Base-by-base conservation (phyloP, 2,888 invertebrate species). In the Leucania comma region DNA sequence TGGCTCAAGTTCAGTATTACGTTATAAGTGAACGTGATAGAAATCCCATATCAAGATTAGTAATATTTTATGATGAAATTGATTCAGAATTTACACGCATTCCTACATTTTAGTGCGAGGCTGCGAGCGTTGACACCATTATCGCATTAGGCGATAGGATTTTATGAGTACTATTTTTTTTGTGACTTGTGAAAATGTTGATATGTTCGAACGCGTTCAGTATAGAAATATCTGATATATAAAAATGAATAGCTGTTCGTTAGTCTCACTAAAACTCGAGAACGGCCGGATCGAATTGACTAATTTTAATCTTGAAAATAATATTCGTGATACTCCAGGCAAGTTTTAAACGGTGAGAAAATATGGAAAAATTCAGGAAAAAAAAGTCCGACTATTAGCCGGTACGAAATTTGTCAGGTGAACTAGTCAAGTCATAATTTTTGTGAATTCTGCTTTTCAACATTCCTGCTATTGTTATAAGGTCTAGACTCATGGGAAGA, bases 11-110 rank as follows among this genome's bases (percentile, higher is more conserved):
- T 86, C 82, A 79, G 80, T 87, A 81, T 79, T 86, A 86, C 91
- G 89, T 93, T 93, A 93, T 90, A 85, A 85, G 74, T 70, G 86
- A 84, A 94, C 95, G 95, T 95, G 95, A 89, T 88, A 90, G 89
- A 86, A 92, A 91, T 94, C 69, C 88, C 68, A 78, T 87, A 91
- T 88, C 42, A 75, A 86, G 86, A 90, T 89, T 89, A 90, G 87
- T 84, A 87, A 89, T 88, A 88, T 86, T 91, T 88, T 90, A 90
- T 87, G 81, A 83, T 70, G 78, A 79, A 86, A 89, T 88, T 90
- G 89, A 90, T 90, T 90, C 87, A 78, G 81, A 88, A 82, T 89
- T 87, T 86, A 86, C 87, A 89, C 86, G 79, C 82, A 84, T 82
- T 83, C 60, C 57, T 68, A 70, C 81, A 62, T 85, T 88, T 88